These are phyloP conservation scores for Ardeotis arabs DNA, from an alignment of 2,113 vertebrate species.

Conservation along the genomic window DNA sequence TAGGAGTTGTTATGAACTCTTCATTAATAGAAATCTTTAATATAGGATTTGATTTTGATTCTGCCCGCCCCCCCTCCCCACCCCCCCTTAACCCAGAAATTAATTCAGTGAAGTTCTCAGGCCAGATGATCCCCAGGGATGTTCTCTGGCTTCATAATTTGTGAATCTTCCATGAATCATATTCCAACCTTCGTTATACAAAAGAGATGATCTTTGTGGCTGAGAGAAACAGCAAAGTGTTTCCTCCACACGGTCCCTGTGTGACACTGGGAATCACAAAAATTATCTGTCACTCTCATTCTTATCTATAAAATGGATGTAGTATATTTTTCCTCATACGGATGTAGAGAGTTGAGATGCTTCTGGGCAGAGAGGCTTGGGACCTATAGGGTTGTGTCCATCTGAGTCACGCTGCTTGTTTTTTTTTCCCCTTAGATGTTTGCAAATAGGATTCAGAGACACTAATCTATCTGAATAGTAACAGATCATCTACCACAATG, in stretches of 20 bases:
- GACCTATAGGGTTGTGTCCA: background rate
- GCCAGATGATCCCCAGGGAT: background rate
- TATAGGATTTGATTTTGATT: background rate
- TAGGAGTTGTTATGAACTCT: background rate
- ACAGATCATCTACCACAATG: background rate
- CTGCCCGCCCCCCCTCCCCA: too few species aligned
- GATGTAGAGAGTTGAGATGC: background rate
- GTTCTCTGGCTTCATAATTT: background rate
- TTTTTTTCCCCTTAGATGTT: background rate
- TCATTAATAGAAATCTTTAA: slow-evolving; percentile 32
- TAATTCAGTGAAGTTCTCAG: background rate
- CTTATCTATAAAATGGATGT: background rate
- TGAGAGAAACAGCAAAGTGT: background rate
- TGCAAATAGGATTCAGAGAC: background rate
- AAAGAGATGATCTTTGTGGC: background rate
- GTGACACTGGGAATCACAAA: background rate
- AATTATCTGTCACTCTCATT: background rate
- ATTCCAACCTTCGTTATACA: background rate
- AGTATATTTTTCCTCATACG: background rate
- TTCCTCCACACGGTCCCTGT: rapidly evolving
- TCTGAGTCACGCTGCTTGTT: background rate
- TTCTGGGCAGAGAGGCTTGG: background rate
- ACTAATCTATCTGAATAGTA: background rate
- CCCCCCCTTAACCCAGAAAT: slow-evolving; percentile 2
- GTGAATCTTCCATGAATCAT: background rate